A percentile compares a stretch with the other conserved stretches of the same genome.
Conservation (phyloP, 2,113 vertebrate species). For the Urocynchramus pylzowi region DNA sequence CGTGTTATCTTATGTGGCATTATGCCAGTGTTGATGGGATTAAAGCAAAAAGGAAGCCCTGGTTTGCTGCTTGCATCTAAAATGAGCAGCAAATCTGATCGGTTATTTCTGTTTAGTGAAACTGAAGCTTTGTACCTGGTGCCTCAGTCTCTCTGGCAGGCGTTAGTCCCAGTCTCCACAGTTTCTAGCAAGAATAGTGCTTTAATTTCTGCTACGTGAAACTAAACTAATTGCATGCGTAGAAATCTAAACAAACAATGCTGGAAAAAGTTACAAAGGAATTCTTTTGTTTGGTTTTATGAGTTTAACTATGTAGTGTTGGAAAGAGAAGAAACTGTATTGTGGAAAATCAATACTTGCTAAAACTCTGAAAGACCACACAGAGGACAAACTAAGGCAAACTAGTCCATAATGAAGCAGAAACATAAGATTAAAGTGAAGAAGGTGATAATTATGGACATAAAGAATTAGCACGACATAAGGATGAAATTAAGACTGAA, state of each 20-base stretch:
- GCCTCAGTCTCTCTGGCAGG: background rate
- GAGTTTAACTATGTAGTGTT: background rate
- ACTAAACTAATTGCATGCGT: background rate
- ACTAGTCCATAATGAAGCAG: background rate
- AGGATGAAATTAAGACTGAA: background rate
- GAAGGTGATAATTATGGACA: background rate
- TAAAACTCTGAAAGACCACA: background rate
- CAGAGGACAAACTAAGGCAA: background rate
- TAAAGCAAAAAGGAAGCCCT: constrained; percentile 39
- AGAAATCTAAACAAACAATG: background rate
- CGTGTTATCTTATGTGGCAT: constrained; percentile 22
- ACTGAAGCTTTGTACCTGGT: background rate
- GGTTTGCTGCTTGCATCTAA: background rate
- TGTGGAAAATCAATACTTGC: background rate
- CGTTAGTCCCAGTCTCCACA: background rate
- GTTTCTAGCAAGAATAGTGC: background rate
- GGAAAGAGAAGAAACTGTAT: background rate
- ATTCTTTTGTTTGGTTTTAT: constrained; percentile 13
- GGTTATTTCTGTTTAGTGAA: background rate
- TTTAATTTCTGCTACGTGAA: background rate
- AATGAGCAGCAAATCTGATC: background rate
- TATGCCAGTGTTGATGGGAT: background rate
- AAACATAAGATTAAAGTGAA: background rate
- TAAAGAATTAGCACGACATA: background rate
- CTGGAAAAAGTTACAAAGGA: background rate